Percentiles rank a stretch among this genome's conserved stretches.
Conservation (phyloP, 1,140 invertebrate species). For the Oncopeltus fasciatus region DNA sequence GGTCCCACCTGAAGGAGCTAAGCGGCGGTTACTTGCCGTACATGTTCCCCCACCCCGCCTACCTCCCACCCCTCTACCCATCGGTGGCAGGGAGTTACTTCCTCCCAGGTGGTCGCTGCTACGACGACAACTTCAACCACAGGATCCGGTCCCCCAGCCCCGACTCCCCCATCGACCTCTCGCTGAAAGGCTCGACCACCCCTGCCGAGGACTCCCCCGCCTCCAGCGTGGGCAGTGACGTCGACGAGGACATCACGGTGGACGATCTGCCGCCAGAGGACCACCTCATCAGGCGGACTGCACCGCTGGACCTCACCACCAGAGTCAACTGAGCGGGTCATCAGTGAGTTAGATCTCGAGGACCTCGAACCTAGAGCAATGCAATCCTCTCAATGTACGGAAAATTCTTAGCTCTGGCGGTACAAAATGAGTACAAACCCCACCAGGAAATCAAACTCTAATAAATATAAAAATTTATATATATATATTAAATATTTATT, state of each 20-base stretch:
- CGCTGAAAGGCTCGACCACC: conserved; percentile 11
- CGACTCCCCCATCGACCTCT: conserved; percentile 21
- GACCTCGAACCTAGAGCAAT: too few species aligned
- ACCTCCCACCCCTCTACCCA: conserved; percentile 16
- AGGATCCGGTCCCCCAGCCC: background rate
- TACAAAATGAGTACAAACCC: too few species aligned
- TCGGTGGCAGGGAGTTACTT: background rate
- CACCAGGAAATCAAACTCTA: too few species aligned
- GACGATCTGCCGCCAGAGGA: conserved; percentile 4
- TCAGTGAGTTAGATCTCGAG: too few species aligned
- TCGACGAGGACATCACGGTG: conserved; percentile 5
- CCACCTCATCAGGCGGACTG: conserved; percentile 1
- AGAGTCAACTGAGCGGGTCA: conserved; percentile 14
- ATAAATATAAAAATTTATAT: too few species aligned
- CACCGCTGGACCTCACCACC: conserved; percentile 19
- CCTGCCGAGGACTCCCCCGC: background rate
- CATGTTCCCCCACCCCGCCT: conserved; percentile 13
- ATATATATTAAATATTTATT: too few species aligned
- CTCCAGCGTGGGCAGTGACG: background rate
- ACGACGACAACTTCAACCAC: conserved; percentile 9
- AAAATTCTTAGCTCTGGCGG: too few species aligned
- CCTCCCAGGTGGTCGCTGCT: background rate
- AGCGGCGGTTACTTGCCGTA: background rate
- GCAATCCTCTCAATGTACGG: too few species aligned
- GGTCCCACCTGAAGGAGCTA: background rate